These are phyloP conservation scores for Zenarchopterus dispar DNA, from an alignment of 2,797 vertebrate genomes.

Conservation along the genomic window DNA sequence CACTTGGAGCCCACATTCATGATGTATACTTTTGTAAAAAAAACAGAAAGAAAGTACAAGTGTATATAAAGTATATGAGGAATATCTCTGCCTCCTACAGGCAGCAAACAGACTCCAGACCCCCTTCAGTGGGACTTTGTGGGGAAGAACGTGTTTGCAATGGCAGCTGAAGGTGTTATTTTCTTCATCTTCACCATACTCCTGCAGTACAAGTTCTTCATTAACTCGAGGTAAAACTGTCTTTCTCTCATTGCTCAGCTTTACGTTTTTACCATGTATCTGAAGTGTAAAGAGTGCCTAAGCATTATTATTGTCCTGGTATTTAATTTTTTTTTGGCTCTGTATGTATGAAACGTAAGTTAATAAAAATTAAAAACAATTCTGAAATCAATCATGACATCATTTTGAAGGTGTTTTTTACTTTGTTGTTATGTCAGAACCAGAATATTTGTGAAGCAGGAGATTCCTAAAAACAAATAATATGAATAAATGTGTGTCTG, in stretches of 20 bases:
- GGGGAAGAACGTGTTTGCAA: conserved; percentile 91
- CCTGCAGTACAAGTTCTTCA: conserved; percentile 86
- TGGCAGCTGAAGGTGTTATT: conserved; percentile 86
- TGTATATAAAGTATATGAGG: neutral
- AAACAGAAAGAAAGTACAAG: neutral
- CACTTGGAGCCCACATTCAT: too few relatives aligned
- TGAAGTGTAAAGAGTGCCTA: too few relatives aligned
- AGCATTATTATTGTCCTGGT: neutral
- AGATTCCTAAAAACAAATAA: neutral
- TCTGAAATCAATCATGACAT: neutral
- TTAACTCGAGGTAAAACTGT: conserved; percentile 76
- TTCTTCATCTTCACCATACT: conserved; percentile 91
- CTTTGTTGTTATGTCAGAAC: neutral
- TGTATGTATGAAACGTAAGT: too few relatives aligned
- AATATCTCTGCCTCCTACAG: conserved; percentile 60
- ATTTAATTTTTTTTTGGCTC: neutral
- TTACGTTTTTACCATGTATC: neutral
- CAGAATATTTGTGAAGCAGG: neutral
- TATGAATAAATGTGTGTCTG: neutral
- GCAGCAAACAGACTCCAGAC: conserved; percentile 81
- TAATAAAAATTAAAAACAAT: neutral
- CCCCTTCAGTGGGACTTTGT: conserved; percentile 90
- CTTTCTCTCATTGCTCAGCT: neutral
- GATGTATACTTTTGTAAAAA: too few relatives aligned
- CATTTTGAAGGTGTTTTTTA: neutral